Conservation (phyloP, 2,888 invertebrate species). For the Drosophila sordidapex region DNA sequence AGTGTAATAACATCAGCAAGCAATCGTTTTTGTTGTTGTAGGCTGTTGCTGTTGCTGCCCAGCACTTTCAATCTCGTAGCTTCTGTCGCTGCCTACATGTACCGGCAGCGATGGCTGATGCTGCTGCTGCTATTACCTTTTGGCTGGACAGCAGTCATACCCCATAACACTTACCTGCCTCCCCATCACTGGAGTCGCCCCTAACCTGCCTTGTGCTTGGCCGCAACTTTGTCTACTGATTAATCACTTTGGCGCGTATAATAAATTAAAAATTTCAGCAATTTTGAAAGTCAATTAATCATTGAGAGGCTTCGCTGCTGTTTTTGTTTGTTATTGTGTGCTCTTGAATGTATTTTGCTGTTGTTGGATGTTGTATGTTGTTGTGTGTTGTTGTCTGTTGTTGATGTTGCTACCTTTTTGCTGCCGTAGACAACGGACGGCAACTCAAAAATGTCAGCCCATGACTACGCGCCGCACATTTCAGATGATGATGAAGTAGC, state of each 20-base stretch:
- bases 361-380: conserved; percentile 26
- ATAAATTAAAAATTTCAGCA: conserved; percentile 85
- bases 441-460: conserved; percentile 74
- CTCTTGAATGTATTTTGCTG: conserved; percentile 48
- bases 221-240: conserved; percentile 76
- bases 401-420: conserved; percentile 61
- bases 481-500: conserved; percentile 80
- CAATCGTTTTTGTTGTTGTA: conserved; percentile 27
- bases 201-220: conserved; percentile 19
- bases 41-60: conserved; percentile 39
- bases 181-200: background rate
- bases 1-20: conserved; percentile 8
- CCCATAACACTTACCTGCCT: conserved; percentile 1
- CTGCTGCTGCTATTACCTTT: conserved; percentile 37
- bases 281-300: conserved; percentile 85
- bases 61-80: conserved; percentile 71
- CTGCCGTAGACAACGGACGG: conserved; percentile 66
- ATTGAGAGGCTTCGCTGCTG: conserved; percentile 73
- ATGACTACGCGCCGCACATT: conserved; percentile 74
- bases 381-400: conserved; percentile 28
- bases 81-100: conserved; percentile 47
- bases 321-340: conserved; percentile 55
- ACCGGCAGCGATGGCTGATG: conserved; percentile 23
- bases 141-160: conserved; percentile 29
- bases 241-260: conserved; percentile 84